These are phyloP conservation scores for Trachurus trachurus DNA, from an alignment of 2,797 vertebrate species.

Conservation along the genomic window DNA sequence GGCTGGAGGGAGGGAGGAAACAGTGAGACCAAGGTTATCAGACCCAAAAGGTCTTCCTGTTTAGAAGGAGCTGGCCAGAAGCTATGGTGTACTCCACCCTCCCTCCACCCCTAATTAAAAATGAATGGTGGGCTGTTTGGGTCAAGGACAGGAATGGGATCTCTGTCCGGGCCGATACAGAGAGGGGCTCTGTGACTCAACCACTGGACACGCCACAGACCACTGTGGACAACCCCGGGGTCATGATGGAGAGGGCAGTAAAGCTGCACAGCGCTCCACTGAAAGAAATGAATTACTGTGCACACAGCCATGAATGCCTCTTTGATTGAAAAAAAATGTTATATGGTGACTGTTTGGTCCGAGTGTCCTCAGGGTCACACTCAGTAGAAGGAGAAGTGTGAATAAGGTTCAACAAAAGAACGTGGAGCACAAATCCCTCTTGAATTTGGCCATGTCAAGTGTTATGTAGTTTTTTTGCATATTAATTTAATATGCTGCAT, in stretches of 20 bases:
- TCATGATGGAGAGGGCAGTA: constrained; percentile 58
- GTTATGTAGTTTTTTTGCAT: no score
- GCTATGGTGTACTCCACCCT: constrained; percentile 49
- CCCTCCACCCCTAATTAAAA: constrained; percentile 75
- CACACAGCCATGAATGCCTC: constrained; percentile 49
- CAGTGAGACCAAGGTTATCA: constrained; percentile 70
- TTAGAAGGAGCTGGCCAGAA: constrained; percentile 61
- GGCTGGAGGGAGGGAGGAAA: constrained; percentile 41
- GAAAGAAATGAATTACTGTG: constrained; percentile 63
- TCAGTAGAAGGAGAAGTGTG: constrained; percentile 28
- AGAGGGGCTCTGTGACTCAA: constrained; percentile 67
- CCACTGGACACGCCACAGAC: constrained; percentile 38
- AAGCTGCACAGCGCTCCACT: constrained; percentile 45
- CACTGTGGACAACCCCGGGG: constrained; percentile 33
- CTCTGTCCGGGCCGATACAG: constrained; percentile 73
- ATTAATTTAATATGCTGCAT: not conserved
- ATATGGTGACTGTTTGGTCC: constrained; percentile 44
- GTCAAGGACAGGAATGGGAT: constrained; percentile 76
- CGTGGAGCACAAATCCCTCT: constrained; percentile 24
- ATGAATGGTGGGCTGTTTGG: constrained; percentile 81
- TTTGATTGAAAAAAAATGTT: constrained; percentile 50
- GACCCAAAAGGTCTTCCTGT: constrained; percentile 75
- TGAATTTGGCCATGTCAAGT: not conserved
- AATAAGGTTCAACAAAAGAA: constrained; percentile 35
- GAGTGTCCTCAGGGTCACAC: constrained; percentile 30